These are phyloP conservation scores for Plotosus lineatus DNA, from an alignment of 2,113 vertebrate species.

Conservation along the genomic window DNA sequence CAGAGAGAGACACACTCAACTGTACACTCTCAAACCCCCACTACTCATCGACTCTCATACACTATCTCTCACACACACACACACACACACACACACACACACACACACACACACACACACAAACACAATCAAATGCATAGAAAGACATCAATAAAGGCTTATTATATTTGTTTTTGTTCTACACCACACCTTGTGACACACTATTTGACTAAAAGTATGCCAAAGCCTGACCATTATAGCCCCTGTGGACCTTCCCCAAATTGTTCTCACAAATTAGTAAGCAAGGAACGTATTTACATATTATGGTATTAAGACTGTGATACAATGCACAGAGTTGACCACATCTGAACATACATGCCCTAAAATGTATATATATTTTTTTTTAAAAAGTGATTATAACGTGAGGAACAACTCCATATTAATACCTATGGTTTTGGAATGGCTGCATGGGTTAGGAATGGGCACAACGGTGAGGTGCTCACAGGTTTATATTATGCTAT, in stretches of 20 bases:
- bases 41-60: not conserved
- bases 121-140: slow-evolving; percentile 17
- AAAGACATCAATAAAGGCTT: not conserved
- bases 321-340: not conserved
- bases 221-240: not conserved
- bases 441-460: not conserved
- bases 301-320: not conserved
- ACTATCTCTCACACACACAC: slow-evolving; percentile 37
- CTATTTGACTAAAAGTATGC: not conserved
- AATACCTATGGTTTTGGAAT: not conserved
- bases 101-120: slow-evolving; percentile 26
- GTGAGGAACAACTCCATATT: not conserved
- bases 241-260: not conserved
- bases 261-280: not conserved
- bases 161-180: no score
- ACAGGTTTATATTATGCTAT: not conserved
- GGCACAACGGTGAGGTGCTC: not conserved
- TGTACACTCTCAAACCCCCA: slow-evolving; percentile 13
- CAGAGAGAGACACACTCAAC: slow-evolving; percentile 11
- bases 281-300: not conserved
- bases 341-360: no score
- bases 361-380: no score
- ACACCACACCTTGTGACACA: not conserved
- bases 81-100: slow-evolving; percentile 40
- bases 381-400: not conserved